Evolutionary conservation across 2,113 vertebrate species (phyloP).

Genomic region (Phocoena phocoena): DNA sequence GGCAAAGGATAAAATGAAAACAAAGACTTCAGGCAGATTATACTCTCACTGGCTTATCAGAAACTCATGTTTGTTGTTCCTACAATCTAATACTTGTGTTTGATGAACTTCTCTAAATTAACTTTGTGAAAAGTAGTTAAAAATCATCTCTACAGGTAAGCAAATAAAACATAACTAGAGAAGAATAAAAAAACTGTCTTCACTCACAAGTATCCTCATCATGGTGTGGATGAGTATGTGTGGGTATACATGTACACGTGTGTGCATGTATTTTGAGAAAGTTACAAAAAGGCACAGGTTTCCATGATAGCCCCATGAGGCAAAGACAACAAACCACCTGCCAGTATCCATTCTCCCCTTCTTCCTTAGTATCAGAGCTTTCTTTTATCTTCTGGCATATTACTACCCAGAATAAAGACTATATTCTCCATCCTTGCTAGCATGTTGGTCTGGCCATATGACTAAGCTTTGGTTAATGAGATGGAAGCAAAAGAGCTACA

Average conservation of each 20-base stretch:
- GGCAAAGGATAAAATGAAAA: background rate
- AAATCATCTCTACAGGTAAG: slow-evolving; percentile 16
- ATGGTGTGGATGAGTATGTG: background rate
- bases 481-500: background rate
- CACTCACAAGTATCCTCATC: background rate
- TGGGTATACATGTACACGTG: no score
- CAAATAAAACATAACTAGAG: background rate
- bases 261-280: background rate
- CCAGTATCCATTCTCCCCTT: background rate
- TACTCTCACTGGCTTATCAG: background rate
- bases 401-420: slow-evolving; percentile 16
- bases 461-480: background rate
- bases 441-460: background rate
- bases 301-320: background rate
- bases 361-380: background rate
- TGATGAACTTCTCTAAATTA: background rate
- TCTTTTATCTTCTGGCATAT: background rate
- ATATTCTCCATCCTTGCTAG: background rate
- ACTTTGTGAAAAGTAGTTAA: background rate
- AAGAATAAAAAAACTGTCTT: background rate
- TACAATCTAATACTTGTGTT: background rate
- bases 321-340: background rate
- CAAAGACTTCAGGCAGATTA: background rate
- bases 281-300: background rate
- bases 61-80: background rate